phyloP scores from a whole-genome alignment of 1,140 invertebrate species.

The Pogonus chalceus region DNA sequence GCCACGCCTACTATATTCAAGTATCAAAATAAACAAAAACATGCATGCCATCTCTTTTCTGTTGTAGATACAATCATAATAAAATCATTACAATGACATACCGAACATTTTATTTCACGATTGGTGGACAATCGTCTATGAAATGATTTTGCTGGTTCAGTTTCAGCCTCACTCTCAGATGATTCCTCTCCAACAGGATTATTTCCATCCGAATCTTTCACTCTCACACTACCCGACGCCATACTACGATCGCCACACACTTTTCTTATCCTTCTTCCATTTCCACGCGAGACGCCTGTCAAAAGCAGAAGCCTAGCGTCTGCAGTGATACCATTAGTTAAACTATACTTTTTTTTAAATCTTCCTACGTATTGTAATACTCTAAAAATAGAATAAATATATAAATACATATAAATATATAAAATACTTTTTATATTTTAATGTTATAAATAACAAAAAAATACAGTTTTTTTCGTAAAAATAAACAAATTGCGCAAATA shows the following conservation, averaged over 20 bases:
- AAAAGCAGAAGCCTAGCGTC: constrained; percentile 13
- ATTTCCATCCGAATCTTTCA: constrained; percentile 25
- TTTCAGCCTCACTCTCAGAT: constrained; percentile 57
- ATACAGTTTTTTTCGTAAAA: too few species aligned
- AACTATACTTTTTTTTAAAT: too few species aligned
- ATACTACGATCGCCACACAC: constrained; percentile 31
- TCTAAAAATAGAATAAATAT: too few species aligned
- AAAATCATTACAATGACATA: constrained; percentile 33
- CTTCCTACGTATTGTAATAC: too few species aligned
- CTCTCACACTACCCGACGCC: constrained; percentile 22
- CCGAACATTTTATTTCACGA: constrained; percentile 50
- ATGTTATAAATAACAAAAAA: too few species aligned
- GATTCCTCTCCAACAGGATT: constrained; percentile 39
- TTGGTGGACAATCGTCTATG: constrained; percentile 55
- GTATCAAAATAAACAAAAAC: constrained; percentile 24
- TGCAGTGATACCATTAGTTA: too few species aligned
- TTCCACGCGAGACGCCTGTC: constrained; percentile 30
- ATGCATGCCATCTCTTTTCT: constrained; percentile 11
- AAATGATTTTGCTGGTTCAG: constrained; percentile 52
- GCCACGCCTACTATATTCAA: constrained; percentile 21
- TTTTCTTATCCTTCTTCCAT: constrained; percentile 20
- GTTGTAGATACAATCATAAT: constrained; percentile 10
- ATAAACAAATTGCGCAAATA: too few species aligned
- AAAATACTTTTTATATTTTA: too few species aligned
- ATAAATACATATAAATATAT: too few species aligned